A percentile compares a stretch with the other conserved stretches of the same genome.
Conservation (phyloP, 2,797 vertebrate genomes). For the Euthynnus affinis region DNA sequence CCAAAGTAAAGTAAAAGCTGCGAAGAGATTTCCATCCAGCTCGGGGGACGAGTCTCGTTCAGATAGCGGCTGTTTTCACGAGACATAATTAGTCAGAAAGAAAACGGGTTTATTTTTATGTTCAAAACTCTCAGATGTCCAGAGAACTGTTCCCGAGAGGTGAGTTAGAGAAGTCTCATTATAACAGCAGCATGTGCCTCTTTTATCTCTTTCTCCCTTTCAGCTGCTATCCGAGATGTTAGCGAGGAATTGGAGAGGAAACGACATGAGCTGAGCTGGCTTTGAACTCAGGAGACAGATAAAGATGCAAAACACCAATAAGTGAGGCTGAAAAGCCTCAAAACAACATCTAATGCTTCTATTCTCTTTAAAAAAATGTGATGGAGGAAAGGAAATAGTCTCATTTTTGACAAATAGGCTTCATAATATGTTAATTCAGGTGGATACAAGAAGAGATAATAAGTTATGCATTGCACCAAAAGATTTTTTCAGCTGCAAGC, state of each 20-base stretch:
- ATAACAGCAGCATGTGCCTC: constrained; percentile 28
- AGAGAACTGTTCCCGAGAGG: constrained; percentile 49
- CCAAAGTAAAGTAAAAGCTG: constrained; percentile 30
- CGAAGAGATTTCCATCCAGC: constrained; percentile 42
- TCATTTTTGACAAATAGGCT: neutral
- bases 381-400: neutral
- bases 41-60: constrained; percentile 35
- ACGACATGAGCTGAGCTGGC: neutral
- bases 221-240: neutral
- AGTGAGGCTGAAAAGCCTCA: constrained; percentile 3
- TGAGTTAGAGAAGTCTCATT: constrained; percentile 46
- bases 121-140: constrained; percentile 52
- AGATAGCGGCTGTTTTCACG: constrained; percentile 55
- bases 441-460: neutral
- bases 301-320: constrained; percentile 10
- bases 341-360: neutral
- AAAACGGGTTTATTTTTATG: constrained; percentile 54
- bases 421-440: neutral
- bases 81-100: constrained; percentile 53
- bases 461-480: neutral
- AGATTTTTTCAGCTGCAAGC: too few relatives aligned
- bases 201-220: constrained; percentile 39
- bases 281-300: constrained; percentile 27
- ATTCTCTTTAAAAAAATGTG: neutral
- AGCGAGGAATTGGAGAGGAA: neutral